Evolutionary conservation across 1,140 invertebrate genomes (phyloP).

Genomic region (Lordiphosa stackelbergi): DNA sequence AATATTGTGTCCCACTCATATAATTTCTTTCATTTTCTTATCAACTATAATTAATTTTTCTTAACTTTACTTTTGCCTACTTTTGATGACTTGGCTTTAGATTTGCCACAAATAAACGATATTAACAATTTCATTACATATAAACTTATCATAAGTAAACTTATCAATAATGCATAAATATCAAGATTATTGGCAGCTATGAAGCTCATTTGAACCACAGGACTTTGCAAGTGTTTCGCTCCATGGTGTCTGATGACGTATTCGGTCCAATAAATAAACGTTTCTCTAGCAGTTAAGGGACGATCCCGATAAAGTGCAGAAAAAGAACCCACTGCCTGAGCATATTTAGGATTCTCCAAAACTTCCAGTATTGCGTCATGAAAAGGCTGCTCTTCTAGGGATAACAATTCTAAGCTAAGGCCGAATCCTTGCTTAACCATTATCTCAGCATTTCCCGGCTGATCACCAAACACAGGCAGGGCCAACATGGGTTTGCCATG

Average conservation of each 20-base stretch:
- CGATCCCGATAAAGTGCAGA: conserved; percentile 59
- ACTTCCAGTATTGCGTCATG: conserved; percentile 29
- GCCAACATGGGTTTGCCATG: conserved; percentile 78
- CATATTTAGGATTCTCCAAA: conserved; percentile 49
- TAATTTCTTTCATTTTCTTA: no score
- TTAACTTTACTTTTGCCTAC: background rate
- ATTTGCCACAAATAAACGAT: background rate
- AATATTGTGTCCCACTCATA: no score
- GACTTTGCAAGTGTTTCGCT: conserved; percentile 59
- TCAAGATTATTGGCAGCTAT: conserved; percentile 48
- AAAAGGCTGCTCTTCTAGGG: conserved; percentile 78
- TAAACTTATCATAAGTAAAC: background rate
- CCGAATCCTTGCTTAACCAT: conserved; percentile 45
- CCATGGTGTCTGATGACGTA: conserved; percentile 77
- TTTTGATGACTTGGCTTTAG: background rate
- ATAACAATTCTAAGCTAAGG: conserved; percentile 61
- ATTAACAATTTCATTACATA: conserved; percentile 8
- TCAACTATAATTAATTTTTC: background rate
- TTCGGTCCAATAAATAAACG: conserved; percentile 76
- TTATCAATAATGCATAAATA: conserved; percentile 26
- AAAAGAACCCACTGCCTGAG: conserved; percentile 31
- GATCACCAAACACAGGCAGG: conserved; percentile 77
- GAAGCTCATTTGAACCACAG: conserved; percentile 70
- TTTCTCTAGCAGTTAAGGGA: conserved; percentile 58
- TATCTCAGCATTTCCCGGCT: conserved; percentile 42